These are phyloP conservation scores for Panagrolaimus sp. DNA, from an alignment of 1,140 invertebrate genomes.

Conservation along the genomic window DNA sequence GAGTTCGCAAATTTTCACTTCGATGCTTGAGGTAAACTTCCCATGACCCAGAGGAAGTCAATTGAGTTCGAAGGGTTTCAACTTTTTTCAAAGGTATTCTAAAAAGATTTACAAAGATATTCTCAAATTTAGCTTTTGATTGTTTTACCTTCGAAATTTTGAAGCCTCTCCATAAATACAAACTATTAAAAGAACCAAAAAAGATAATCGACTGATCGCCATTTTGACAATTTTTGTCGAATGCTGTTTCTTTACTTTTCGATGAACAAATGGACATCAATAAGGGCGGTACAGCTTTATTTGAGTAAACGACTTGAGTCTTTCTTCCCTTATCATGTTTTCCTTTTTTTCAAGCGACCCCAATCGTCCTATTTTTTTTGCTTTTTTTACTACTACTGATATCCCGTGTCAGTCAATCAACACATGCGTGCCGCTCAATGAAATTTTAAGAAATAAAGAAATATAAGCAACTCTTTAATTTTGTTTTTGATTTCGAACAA, in stretches of 20 bases:
- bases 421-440: too few species aligned
- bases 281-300: too few species aligned
- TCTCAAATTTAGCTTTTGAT: neutral
- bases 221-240: neutral
- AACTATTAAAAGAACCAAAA: neutral
- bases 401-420: too few species aligned
- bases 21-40: constrained; percentile 42
- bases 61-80: constrained; percentile 34
- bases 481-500: too few species aligned
- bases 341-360: too few species aligned
- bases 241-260: neutral
- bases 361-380: too few species aligned
- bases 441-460: too few species aligned
- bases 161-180: constrained; percentile 6
- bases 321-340: too few species aligned
- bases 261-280: too few species aligned
- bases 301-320: too few species aligned
- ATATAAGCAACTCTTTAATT: too few species aligned
- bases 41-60: constrained; percentile 30
- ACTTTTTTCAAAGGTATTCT: constrained; percentile 38
- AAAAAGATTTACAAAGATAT: constrained; percentile 7
- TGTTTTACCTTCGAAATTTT: neutral
- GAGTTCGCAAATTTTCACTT: constrained; percentile 29
- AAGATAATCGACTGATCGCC: neutral
- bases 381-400: too few species aligned